These are phyloP conservation scores for Zaprionus lineosus DNA, from an alignment of 2,888 invertebrate species.

Conservation along the genomic window DNA sequence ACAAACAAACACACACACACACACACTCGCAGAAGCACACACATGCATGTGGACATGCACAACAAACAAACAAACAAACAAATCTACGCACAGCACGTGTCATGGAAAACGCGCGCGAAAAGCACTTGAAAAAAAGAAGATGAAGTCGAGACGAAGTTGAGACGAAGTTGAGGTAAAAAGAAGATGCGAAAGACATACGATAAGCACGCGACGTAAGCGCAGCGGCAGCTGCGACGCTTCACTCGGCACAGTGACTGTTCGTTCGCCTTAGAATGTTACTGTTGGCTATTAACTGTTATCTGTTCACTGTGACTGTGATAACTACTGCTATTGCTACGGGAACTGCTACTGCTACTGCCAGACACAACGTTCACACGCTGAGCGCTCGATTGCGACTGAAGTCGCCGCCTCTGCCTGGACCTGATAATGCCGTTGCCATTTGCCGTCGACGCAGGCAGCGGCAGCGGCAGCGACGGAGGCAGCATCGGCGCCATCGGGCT, in stretches of 20 bases:
- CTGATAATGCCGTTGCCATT: slow-evolving; percentile 58
- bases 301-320: slow-evolving; percentile 2
- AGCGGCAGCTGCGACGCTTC: slow-evolving; percentile 16
- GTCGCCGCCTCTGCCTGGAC: slow-evolving; percentile 56
- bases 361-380: slow-evolving; percentile 66
- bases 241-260: slow-evolving; percentile 19
- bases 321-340: slow-evolving; percentile 5
- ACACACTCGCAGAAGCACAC: slow-evolving; percentile 6
- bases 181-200: slow-evolving; percentile 24
- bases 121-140: slow-evolving; percentile 39
- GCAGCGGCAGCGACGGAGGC: slow-evolving; percentile 8
- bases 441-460: slow-evolving; percentile 17
- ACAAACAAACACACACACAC: slow-evolving; percentile 9
- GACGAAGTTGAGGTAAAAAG: neutral
- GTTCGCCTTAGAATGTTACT: no score
- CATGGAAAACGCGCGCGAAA: slow-evolving; percentile 48
- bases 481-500: slow-evolving; percentile 8
- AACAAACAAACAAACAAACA: slow-evolving; percentile 33
- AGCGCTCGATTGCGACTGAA: slow-evolving; percentile 75
- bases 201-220: slow-evolving; percentile 46
- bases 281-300: slow-evolving; percentile 2
- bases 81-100: slow-evolving; percentile 39
- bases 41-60: no score
- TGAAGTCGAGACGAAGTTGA: no score
- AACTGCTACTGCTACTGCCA: slow-evolving; percentile 25